Base-by-base conservation (phyloP, 2,888 invertebrate genomes). In the Rhingia rostrata region DNA sequence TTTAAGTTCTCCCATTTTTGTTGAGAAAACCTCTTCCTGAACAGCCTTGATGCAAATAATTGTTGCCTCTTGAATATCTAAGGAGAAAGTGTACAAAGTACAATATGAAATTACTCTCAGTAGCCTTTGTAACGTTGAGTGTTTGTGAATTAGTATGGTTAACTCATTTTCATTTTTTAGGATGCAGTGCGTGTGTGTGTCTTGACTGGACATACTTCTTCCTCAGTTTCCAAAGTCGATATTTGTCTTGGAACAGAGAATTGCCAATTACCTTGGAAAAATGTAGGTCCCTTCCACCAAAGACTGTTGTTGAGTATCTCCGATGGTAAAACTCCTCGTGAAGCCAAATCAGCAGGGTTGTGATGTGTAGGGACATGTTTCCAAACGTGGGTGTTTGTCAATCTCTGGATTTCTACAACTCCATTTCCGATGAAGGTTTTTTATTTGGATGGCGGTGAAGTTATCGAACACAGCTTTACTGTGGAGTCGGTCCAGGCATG, bases 261-360 rank as follows among this genome's bases (percentile, higher is more conserved):
- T 51, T 10, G 33, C 60, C 41, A 66, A 10, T 0, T 10, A 3
- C 9, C 22, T 7, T 60, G 51, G 0, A 82, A 72, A 37, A 39
- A 82, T 6, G 35, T 7, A 6, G 72, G 73, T n/a, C 69, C 78
- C 5, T 43, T 61, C 69, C 69, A 74, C 78, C 74, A 74, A 10
- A 74, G 54, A n/a, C 39, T 32, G 41, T 58, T 54, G 4, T 45
- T 43, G 9, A 54, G 37, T 41, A 54, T 30, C 1, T 35, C 30
- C 6, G 45, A 56, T 35, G 56, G 67, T 35, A n/a, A 33, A n/a
- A 39, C 22, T 35, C 67, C 67, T 56, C 67, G 33, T 9, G 67
- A 67, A 14, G 53, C 66, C 9, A 54, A 32, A 30, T 66, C 66
- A 4, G 66, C 66, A 4, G 53, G 53, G 22, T 54, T 56, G 22